Percentiles rank a stretch among this genome's conserved stretches.
phyloP scores from a whole-genome alignment of 2,797 vertebrate species.

The Cyprinella venusta region DNA sequence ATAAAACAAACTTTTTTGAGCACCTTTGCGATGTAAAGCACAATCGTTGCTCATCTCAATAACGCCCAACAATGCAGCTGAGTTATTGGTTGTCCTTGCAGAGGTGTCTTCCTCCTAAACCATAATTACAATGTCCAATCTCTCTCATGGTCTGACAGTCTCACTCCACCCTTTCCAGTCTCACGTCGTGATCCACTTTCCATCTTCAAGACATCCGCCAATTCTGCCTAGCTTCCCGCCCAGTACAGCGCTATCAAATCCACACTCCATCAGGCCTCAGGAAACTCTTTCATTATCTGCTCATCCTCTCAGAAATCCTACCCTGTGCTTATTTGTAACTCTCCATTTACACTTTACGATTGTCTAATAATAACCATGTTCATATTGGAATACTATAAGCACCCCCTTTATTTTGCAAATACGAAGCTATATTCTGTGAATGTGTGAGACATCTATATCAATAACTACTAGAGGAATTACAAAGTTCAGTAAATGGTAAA shows the following conservation, averaged over 20 bases:
- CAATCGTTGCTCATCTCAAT: background rate
- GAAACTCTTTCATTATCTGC: conserved; percentile 20
- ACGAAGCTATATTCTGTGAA: background rate
- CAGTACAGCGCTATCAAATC: background rate
- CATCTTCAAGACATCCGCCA: conserved; percentile 15
- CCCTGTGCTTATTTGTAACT: background rate
- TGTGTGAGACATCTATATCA: background rate
- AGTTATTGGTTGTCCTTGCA: conserved; percentile 5
- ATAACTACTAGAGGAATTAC: background rate
- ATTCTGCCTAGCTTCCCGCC: background rate
- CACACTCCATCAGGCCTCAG: conserved; percentile 5
- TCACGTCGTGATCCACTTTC: background rate
- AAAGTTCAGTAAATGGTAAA: background rate
- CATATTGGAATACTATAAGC: background rate
- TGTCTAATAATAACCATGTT: background rate
- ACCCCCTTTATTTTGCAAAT: background rate
- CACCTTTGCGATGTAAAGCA: background rate
- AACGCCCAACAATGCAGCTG: background rate
- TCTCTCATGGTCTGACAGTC: conserved; percentile 23
- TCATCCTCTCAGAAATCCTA: conserved; percentile 3
- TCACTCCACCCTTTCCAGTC: conserved; percentile 19
- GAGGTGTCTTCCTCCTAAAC: conserved; percentile 25
- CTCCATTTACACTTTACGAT: background rate
- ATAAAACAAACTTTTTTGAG: background rate
- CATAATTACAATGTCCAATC: conserved; percentile 25